phyloP scores from a whole-genome alignment of 2,113 vertebrate genomes.

The Eudorcas thomsonii region DNA sequence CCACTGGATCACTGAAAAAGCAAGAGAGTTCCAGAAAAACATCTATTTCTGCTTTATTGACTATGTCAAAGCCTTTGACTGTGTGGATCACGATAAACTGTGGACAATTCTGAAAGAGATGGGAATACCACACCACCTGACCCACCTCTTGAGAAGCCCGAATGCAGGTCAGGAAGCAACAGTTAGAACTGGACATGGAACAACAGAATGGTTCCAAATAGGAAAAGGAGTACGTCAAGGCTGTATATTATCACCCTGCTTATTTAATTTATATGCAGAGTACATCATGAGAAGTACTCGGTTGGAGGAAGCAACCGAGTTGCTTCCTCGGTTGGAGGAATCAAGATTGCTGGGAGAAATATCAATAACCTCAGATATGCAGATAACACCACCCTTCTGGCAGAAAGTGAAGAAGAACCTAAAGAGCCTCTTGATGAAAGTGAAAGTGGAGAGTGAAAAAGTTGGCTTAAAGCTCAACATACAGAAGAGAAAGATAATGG shows the following conservation, averaged over 20 bases:
- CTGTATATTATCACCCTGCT: background rate
- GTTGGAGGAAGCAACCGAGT: background rate
- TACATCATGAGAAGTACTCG: accelerated
- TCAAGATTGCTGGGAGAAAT: background rate
- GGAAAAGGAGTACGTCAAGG: background rate
- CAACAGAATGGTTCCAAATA: background rate
- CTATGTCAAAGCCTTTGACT: background rate
- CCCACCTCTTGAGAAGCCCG: background rate
- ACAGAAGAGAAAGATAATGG: background rate
- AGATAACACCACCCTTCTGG: background rate
- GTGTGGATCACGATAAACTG: background rate
- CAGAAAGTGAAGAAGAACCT: background rate
- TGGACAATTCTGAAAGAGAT: background rate
- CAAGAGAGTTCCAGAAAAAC: background rate
- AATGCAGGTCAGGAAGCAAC: background rate
- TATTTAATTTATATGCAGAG: background rate
- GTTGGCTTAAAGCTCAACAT: background rate
- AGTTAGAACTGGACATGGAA: background rate
- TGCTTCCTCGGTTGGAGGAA: no score
- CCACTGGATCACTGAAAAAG: accelerated
- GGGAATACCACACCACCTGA: background rate
- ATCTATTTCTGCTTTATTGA: background rate
- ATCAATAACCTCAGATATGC: background rate
- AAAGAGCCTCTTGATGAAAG: background rate
- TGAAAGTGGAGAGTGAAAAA: background rate